Percentiles rank a stretch among this genome's conserved stretches.
phyloP scores from a whole-genome alignment of 1,140 invertebrate species.

The Orius laevigatus region DNA sequence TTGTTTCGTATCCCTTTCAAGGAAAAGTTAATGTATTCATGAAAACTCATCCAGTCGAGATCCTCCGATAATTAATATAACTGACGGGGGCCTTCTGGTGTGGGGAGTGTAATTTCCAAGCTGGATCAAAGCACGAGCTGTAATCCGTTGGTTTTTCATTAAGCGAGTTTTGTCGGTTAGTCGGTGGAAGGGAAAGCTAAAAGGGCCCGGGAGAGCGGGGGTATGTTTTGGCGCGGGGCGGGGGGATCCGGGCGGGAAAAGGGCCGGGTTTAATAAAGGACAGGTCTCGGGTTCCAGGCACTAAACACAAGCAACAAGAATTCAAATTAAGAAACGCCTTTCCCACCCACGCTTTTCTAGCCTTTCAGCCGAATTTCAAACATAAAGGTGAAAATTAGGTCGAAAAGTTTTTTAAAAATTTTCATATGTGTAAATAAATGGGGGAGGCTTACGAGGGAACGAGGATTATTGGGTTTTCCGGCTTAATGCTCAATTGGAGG shows the following conservation, averaged over 20 bases:
- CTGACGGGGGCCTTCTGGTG: no score
- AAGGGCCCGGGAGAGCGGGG: neutral
- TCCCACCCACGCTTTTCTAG: neutral
- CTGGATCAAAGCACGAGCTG: neutral
- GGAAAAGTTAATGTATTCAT: no score
- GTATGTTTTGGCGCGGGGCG: neutral
- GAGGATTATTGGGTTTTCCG: neutral
- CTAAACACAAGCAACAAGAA: slow-evolving; percentile 11
- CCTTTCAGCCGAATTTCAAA: neutral
- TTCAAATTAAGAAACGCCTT: slow-evolving; percentile 11
- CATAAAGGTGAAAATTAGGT: neutral
- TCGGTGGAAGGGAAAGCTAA: slow-evolving; percentile 1
- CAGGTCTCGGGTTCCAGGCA: slow-evolving; percentile 8
- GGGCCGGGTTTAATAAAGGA: slow-evolving; percentile 9
- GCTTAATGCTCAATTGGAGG: slow-evolving; percentile 1
- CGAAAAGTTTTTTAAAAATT: neutral
- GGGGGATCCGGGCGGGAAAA: neutral
- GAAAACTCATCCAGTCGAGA: no score
- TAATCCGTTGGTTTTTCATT: slow-evolving; percentile 12
- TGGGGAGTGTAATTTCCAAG: no score
- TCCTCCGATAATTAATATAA: no score
- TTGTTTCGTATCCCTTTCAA: no score
- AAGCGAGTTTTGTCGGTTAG: slow-evolving; percentile 12
- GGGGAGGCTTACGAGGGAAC: neutral
- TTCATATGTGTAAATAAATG: neutral